Base-by-base conservation (phyloP, 1,140 invertebrate genomes). In the Aphelinus atriplicis region DNA sequence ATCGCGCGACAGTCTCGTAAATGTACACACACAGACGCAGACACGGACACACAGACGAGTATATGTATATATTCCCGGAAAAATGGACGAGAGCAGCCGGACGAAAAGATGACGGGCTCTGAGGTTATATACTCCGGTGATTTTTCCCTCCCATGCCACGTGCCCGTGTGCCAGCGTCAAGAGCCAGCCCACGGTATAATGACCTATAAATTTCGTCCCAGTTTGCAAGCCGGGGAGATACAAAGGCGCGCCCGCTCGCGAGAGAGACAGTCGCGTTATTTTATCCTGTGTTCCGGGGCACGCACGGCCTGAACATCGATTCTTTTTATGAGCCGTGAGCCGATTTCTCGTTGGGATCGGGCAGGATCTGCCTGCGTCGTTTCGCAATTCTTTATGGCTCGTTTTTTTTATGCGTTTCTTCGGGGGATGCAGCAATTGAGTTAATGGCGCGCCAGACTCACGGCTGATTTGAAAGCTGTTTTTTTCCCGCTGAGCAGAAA, bases 1-100 rank as follows among this genome's bases (percentile, higher is more conserved):
- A 60, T 70, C 26, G 67, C 56, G 43, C 53, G 45, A 51, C 56
- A 42, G 55, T 46, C 26, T 70, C 47, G 55, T 68, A 57, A 68
- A 68, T 68, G 55, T 68, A 26, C 26, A 26, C 26, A 26, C 26
- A 26, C 26, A 26, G 26, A 26, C 26, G 26, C 26, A 26, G 26
- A 26, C 26, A 26, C 26, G 26, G 26, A 26, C 26, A 26, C 26
- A 26, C 26, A 26, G 0, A 26, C 26, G 26, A 26, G 26, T 26
- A 26, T 26, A 26, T 26, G 26, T 26, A 26, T 26, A 68, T 7
- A 45, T 58, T 10, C 57, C 42, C 42, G 46, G 45, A 60, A 70
- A 70, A 70, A 70, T 70, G 55, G 46, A 10, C 45, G 26, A 7
- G 50, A 42, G 6, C 1, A 48, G 47, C 10, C 61, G 4, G 4